phyloP scores from a whole-genome alignment of 2,113 vertebrate species.

The Peromyscus leucopus region DNA sequence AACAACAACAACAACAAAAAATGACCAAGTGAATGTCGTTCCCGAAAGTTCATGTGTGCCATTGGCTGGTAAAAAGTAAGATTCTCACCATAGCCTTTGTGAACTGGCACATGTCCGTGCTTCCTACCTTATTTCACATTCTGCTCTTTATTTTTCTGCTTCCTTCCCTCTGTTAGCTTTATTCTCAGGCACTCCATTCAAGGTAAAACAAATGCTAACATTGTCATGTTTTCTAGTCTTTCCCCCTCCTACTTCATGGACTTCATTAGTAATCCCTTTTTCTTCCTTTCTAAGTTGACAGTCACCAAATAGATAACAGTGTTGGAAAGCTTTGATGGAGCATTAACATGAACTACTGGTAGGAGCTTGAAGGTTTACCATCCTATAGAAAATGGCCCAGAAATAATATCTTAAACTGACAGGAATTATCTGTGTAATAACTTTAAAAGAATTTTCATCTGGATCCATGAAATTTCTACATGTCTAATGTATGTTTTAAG shows the following conservation, averaged over 20 bases:
- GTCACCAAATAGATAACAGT: background rate
- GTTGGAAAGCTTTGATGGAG: background rate
- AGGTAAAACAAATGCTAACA: background rate
- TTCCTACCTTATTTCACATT: background rate
- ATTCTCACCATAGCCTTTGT: background rate
- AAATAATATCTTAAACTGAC: background rate
- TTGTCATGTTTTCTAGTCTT: background rate
- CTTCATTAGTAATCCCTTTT: background rate
- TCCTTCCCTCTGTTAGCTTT: no score
- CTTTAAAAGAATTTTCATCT: background rate
- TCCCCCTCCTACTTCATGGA: no score
- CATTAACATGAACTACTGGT: background rate
- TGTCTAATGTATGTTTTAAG: background rate
- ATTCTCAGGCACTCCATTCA: background rate
- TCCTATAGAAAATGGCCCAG: background rate
- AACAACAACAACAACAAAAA: background rate
- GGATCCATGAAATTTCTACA: background rate
- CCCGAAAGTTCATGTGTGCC: background rate
- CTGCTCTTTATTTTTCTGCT: background rate
- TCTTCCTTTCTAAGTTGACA: background rate
- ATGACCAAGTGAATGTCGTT: background rate
- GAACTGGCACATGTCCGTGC: background rate
- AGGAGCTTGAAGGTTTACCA: background rate
- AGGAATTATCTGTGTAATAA: background rate
- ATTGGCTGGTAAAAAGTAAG: background rate